These are phyloP conservation scores for Dusona sp. DNA, from an alignment of 2,888 invertebrate genomes.

Conservation along the genomic window DNA sequence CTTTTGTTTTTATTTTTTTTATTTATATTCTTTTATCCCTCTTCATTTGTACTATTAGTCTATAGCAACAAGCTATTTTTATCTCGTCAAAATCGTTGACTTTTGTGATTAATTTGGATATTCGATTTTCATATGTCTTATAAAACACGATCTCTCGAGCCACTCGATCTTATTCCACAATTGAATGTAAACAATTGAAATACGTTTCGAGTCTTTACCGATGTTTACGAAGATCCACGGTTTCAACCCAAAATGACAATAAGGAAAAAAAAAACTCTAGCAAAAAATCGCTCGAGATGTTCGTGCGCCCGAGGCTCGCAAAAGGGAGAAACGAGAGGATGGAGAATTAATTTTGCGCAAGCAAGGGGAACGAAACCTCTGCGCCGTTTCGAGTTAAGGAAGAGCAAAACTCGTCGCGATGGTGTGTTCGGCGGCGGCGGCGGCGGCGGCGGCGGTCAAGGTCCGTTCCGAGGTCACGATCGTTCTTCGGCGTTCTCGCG, in stretches of 20 bases:
- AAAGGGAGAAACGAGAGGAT: slow-evolving; percentile 4
- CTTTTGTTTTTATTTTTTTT: neutral
- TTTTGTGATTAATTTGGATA: neutral
- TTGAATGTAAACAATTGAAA: no score
- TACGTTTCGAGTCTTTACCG: neutral
- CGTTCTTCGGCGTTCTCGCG: slow-evolving; percentile 62
- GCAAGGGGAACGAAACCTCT: slow-evolving; percentile 66
- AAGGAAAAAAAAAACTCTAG: neutral
- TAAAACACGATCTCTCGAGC: neutral
- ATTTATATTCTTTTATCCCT: neutral
- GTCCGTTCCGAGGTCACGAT: slow-evolving; percentile 70
- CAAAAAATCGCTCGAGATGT: neutral
- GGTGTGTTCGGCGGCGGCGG: slow-evolving; percentile 35
- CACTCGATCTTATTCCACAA: no score
- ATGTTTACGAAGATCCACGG: neutral
- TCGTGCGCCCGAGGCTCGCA: slow-evolving; percentile 26
- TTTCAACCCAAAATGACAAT: neutral
- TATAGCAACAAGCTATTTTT: neutral
- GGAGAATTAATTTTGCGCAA: slow-evolving; percentile 66
- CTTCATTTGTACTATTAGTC: neutral
- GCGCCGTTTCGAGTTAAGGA: slow-evolving; percentile 39
- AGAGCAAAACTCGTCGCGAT: slow-evolving; percentile 62
- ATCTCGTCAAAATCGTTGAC: neutral
- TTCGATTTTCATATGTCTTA: neutral
- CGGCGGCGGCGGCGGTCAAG: slow-evolving; percentile 63